Evolutionary conservation across 2,113 vertebrate genomes (phyloP), one percentile per base, ranked within the genome.

Genomic region (Cavia porcellus): DNA sequence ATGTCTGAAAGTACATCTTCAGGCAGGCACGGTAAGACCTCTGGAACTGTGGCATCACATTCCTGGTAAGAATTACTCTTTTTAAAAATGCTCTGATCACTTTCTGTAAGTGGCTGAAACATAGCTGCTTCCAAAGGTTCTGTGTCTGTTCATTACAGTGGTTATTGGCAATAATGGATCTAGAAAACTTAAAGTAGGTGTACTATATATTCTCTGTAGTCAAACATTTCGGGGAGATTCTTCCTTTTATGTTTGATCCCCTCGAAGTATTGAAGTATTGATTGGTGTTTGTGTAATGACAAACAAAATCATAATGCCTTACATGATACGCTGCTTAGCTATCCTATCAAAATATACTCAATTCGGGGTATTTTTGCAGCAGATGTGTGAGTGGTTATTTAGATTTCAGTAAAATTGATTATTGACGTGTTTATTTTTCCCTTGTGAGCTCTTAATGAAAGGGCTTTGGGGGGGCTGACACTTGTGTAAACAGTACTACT

Each of bases 241-340:
- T 59, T 55, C 81, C 77, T 94, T 85, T 90, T 57, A 14, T 8
- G 92, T 89, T 66, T 92, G 92, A 86, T 79, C 45, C 92, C 96
- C 91, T 96, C 28, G 90, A 93, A 50, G 90, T 83, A 86, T 74
- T n/a, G 90, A 93, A 50, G 90, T 83, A 86, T 74, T 94, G 93
- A 50, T 77, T 74, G 62, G 30, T 72, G 57, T 92, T 50, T 5
- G 66, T 91, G 95, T 93, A 96, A 72, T n/a, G 77, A 75, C 90
- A 80, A 84, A 62, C 93, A 95, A 93, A 93, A 90, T 96, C 89
- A 95, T 95, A 94, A 92, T 90, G 85, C 79, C 93, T 97, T 45
- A 88, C 68, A 47, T 66, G 96, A 66, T 94, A 83, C 25, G 89
- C 0, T 5, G 96, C 97, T 96, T 92, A 84, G 95, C 90, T 93